Conservation (phyloP, 2,113 vertebrate genomes). For the Peromyscus californicus region DNA sequence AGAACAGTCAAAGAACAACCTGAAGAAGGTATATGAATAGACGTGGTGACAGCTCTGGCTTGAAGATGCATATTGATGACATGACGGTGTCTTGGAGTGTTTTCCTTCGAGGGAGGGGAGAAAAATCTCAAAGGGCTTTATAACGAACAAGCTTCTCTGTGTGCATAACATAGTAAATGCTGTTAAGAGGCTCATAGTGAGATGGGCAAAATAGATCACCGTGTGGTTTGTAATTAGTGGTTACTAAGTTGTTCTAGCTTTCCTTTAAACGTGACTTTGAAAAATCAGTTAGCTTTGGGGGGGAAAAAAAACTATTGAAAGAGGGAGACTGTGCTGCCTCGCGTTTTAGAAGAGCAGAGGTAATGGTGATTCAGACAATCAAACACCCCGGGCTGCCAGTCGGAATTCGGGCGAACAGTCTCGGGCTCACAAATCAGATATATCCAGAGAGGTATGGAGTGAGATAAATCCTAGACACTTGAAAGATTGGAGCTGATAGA, state of each 20-base stretch:
- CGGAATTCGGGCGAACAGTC: not conserved
- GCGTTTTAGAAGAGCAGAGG: not conserved
- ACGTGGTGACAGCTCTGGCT: not conserved
- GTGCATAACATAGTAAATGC: slow-evolving; percentile 24
- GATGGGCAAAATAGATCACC: not conserved
- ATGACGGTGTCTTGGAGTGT: not conserved
- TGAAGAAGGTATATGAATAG: not conserved
- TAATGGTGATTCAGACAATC: slow-evolving; percentile 27
- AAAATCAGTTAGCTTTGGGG: slow-evolving; percentile 39
- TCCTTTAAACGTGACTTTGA: slow-evolving; percentile 62
- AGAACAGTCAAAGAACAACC: slow-evolving; percentile 27
- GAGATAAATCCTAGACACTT: not conserved
- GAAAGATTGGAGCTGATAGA: slow-evolving; percentile 8
- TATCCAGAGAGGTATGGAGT: not conserved
- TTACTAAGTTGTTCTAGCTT: not conserved
- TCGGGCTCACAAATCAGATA: slow-evolving; percentile 28
- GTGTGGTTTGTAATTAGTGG: not conserved
- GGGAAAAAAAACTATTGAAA: not conserved
- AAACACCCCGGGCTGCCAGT: not conserved
- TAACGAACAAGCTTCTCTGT: not conserved
- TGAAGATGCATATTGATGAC: not conserved
- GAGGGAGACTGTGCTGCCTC: slow-evolving; percentile 23
- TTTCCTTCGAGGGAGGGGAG: slow-evolving; percentile 5
- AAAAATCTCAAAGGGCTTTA: not conserved
- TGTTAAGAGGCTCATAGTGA: not conserved